phyloP scores from a whole-genome alignment of 2,113 vertebrate species.

The Myrmecobius fasciatus region DNA sequence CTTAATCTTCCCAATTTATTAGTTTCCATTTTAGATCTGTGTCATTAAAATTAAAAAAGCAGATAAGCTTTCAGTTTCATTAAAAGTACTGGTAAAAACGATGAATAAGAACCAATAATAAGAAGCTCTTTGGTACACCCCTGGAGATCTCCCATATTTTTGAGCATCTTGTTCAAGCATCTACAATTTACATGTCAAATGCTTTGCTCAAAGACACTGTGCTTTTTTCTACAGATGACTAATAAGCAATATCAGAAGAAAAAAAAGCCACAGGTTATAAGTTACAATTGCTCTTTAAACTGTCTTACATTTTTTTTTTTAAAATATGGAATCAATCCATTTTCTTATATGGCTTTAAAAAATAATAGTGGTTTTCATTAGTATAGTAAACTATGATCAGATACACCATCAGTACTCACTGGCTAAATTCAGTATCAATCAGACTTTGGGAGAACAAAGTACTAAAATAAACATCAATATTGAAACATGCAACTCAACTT shows the following conservation, averaged over 20 bases:
- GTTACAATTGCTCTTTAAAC: background rate
- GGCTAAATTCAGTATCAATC: conserved; percentile 19
- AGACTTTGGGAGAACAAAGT: background rate
- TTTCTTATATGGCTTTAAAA: conserved; percentile 35
- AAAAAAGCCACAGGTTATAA: background rate
- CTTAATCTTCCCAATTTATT: background rate
- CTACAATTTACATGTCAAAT: background rate
- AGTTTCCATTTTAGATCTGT: background rate
- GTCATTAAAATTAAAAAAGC: background rate
- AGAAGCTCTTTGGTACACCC: background rate
- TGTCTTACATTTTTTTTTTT: conserved; percentile 41
- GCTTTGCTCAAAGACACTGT: background rate
- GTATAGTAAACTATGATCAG: conserved; percentile 37
- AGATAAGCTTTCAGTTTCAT: background rate
- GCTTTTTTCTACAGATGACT: conserved; percentile 46
- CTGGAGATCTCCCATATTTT: background rate
- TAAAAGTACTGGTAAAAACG: background rate
- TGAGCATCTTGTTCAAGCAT: background rate
- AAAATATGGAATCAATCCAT: conserved; percentile 17
- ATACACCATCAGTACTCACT: background rate
- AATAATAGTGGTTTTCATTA: background rate
- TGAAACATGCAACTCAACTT: background rate
- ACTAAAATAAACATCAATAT: background rate
- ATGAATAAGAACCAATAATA: background rate
- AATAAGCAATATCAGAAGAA: background rate